phyloP scores from a whole-genome alignment of 2,888 invertebrate species.

The Dendrolimus pini region DNA sequence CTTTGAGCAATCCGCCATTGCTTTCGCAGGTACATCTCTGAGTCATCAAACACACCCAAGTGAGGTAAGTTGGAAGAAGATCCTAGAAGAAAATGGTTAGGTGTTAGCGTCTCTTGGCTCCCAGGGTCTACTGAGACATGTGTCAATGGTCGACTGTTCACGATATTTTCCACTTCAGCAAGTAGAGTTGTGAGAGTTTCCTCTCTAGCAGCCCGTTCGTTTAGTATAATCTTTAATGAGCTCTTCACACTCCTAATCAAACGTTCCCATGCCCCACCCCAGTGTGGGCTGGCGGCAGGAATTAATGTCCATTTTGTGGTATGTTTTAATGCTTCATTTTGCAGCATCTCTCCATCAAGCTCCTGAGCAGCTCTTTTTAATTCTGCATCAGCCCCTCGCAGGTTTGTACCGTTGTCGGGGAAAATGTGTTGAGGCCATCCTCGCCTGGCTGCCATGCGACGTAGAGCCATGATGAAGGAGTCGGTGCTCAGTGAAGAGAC shows the following conservation, averaged over 20 bases:
- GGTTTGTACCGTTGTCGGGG: slow-evolving; percentile 17
- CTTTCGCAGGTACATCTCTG: slow-evolving; percentile 7
- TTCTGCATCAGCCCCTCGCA: slow-evolving; percentile 15
- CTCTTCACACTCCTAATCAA: slow-evolving; percentile 15
- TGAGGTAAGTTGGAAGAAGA: slow-evolving; percentile 9
- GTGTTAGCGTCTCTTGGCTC: slow-evolving; percentile 9
- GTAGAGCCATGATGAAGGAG: slow-evolving; percentile 16
- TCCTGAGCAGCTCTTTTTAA: slow-evolving; percentile 8
- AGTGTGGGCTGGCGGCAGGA: slow-evolving; percentile 15
- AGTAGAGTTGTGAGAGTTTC: slow-evolving; percentile 10
- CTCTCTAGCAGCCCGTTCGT: slow-evolving; percentile 12
- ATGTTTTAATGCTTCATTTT: slow-evolving; percentile 3
- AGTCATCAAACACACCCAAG: slow-evolving; percentile 3
- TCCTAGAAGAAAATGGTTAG: slow-evolving; percentile 23
- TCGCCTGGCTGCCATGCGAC: slow-evolving; percentile 17
- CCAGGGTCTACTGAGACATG: slow-evolving; percentile 9
- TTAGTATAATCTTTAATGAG: slow-evolving; percentile 11
- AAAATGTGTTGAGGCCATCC: slow-evolving; percentile 13
- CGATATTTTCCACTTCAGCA: slow-evolving; percentile 10
- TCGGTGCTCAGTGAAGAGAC: slow-evolving; percentile 13
- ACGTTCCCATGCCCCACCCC: slow-evolving; percentile 19
- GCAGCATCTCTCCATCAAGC: slow-evolving; percentile 5
- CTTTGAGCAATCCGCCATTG: slow-evolving; percentile 12
- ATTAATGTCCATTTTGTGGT: slow-evolving; percentile 12
- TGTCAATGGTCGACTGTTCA: slow-evolving; percentile 12